Percentiles rank a stretch among this genome's conserved stretches.
Conservation (phyloP, 2,797 vertebrate genomes). For the Artibeus jamaicensis region DNA sequence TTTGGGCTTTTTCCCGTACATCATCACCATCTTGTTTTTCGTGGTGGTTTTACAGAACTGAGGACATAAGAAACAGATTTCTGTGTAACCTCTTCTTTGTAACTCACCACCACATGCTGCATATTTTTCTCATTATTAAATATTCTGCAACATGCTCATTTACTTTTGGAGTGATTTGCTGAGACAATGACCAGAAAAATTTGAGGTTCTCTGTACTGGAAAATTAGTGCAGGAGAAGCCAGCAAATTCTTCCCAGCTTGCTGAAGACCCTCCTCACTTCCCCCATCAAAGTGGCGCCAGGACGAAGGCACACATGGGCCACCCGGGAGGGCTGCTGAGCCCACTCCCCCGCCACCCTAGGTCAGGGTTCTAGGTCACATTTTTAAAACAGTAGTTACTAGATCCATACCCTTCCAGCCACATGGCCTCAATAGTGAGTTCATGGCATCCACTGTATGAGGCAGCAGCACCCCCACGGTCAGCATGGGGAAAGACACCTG, state of each 20-base stretch:
- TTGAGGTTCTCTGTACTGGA: not conserved
- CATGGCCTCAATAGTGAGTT: not conserved
- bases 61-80: slow-evolving; percentile 18
- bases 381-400: not conserved
- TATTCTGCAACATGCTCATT: slow-evolving; percentile 24
- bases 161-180: slow-evolving; percentile 30
- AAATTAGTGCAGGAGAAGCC: not conserved
- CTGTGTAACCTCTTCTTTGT: not conserved
- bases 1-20: not conserved
- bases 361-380: not conserved
- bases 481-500: not conserved
- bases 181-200: not conserved
- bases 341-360: too few species aligned
- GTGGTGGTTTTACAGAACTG: slow-evolving; percentile 10
- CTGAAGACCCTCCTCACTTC: not conserved
- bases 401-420: not conserved
- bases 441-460: not conserved
- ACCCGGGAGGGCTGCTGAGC: not conserved
- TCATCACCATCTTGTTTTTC: not conserved
- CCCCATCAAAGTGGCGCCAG: not conserved
- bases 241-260: not conserved
- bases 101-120: not conserved
- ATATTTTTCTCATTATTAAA: slow-evolving; percentile 43
- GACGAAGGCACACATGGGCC: not conserved
- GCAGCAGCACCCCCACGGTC: not conserved